Evolutionary conservation across 2,113 vertebrate genomes (phyloP), one percentile per base, ranked within the genome.

Genomic region (Elanoides forficatus): DNA sequence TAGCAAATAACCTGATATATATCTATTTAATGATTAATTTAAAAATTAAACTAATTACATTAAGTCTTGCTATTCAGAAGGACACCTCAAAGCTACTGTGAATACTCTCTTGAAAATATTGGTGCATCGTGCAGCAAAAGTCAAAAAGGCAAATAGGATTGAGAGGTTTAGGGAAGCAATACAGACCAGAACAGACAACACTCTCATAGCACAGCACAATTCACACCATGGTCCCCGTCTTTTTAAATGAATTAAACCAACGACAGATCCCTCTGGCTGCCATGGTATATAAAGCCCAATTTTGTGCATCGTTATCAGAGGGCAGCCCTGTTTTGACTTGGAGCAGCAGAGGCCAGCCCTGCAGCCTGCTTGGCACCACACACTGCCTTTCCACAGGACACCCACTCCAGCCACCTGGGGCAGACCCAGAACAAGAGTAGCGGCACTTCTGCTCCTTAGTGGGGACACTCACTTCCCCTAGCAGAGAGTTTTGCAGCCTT

Each of bases 301-400:
- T 63, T 67, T 45, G 29, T 30, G 29, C 6, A 3, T 62, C 1
- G 0, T 56, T 66, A 45, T 30, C 30, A 48, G 38, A 60, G 9
- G 48, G 20, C 36, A 78, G 9, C 22, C 43, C 21, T 1, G 0
- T 30, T 73, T 52, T 36, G 68, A 40, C n/a, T 14, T 10, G 55
- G 62, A n/a, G 59, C 42, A 30, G 34, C 26, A 29, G 71, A 21
- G 25, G 40, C 23, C 34, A 63, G 55, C 12, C 26, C 30, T 71
- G 36, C 23, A 47, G 38, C 27, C 58, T 43, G 26, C 26, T 18
- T 36, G 32, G 45, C 40, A 71, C 29, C 23, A 11, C 3, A 0
- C 3, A 3, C 34, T 53, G 45, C 38, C 50, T 21, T 48, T 17
- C 43, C 0, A 2, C 30, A 59, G 26, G 22, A 20, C 4, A 0